Evolutionary conservation across 2,888 invertebrate species (phyloP).

Genomic region (Apantesis nais): DNA sequence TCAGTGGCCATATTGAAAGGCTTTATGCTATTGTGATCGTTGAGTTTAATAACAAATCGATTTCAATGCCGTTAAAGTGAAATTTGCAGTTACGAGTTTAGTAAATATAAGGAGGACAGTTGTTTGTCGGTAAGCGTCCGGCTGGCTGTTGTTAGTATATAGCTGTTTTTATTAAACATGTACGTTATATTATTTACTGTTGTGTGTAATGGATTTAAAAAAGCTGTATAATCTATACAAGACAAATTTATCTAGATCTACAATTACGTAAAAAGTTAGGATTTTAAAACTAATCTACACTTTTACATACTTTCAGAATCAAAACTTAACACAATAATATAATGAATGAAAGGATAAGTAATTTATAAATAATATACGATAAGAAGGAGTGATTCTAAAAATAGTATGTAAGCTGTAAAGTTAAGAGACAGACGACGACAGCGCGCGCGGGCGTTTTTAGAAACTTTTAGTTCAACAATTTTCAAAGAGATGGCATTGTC

Average conservation of each 20-base stretch:
- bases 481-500: conserved; percentile 59
- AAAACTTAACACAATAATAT: not conserved
- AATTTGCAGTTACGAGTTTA: conserved; percentile 43
- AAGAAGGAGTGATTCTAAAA: not conserved
- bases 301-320: not conserved
- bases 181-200: not conserved
- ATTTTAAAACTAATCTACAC: not conserved
- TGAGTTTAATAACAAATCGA: conserved; percentile 49
- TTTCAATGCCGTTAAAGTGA: conserved; percentile 45
- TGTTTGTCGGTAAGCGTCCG: conserved; percentile 32
- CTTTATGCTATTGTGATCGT: conserved; percentile 44
- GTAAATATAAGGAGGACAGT: conserved; percentile 41
- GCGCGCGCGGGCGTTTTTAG: conserved; percentile 50
- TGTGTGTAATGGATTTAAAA: not conserved
- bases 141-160: conserved; percentile 22
- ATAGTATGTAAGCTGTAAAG: not conserved
- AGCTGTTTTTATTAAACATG: conserved; percentile 3
- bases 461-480: conserved; percentile 52
- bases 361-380: not conserved
- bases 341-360: not conserved
- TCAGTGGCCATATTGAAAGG: conserved; percentile 45
- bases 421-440: conserved; percentile 31
- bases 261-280: not conserved
- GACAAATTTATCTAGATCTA: not conserved
- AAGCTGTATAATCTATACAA: not conserved